A percentile compares a stretch with the other conserved stretches of the same genome.
Conservation (phyloP, 2,113 vertebrate species). For the Otolemur garnettii region DNA sequence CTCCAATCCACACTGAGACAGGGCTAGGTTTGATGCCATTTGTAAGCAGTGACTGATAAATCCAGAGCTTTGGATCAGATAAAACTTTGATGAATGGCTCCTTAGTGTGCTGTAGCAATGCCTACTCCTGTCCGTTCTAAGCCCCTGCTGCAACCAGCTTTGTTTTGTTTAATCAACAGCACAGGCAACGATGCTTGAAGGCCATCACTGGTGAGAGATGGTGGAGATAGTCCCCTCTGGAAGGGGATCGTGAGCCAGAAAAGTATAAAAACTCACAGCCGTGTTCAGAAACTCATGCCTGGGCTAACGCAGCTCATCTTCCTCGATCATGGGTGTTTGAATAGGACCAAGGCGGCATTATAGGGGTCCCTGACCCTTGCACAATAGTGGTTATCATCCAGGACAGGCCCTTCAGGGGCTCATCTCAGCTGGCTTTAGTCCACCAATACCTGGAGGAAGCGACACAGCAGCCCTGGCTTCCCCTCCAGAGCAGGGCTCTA, state of each 20-base stretch:
- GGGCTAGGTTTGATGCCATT: slow-evolving; percentile 87
- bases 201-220: slow-evolving; percentile 90
- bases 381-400: background rate
- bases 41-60: slow-evolving; percentile 96
- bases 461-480: background rate
- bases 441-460: background rate
- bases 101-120: slow-evolving; percentile 86
- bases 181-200: slow-evolving; percentile 87
- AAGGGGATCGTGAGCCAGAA: slow-evolving; percentile 54
- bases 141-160: slow-evolving; percentile 91
- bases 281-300: background rate
- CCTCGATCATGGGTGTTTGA: background rate
- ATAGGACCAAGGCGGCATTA: background rate
- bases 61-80: slow-evolving; percentile 97
- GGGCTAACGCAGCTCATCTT: background rate
- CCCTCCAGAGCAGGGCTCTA: background rate
- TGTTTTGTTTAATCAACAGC: slow-evolving; percentile 93
- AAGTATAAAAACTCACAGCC: slow-evolving; percentile 83
- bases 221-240: slow-evolving; percentile 90
- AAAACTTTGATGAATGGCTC: slow-evolving; percentile 97
- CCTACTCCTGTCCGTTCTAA: slow-evolving; percentile 86
- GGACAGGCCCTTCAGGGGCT: too few species aligned
- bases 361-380: background rate
- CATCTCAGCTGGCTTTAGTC: fast-evolving
- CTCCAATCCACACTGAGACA: slow-evolving; percentile 75